Conservation (phyloP, 2,797 vertebrate genomes). For the Ceryle rudis region DNA sequence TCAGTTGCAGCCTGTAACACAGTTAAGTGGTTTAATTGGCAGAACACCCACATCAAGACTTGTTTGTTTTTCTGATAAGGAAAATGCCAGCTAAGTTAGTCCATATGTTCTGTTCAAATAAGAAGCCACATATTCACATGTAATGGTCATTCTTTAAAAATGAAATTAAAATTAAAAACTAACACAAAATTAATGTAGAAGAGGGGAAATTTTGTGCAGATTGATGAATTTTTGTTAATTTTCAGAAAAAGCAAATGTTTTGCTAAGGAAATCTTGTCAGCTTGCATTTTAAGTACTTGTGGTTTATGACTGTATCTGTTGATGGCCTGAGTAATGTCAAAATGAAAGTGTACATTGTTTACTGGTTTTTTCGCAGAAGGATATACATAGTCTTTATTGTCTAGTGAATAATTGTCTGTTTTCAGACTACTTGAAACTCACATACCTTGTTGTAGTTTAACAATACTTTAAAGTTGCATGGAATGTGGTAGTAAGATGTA, state of each 20-base stretch:
- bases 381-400: background rate
- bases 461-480: background rate
- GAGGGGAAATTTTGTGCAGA: background rate
- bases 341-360: background rate
- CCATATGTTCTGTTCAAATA: conserved; percentile 79
- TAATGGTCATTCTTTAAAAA: conserved; percentile 74
- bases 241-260: background rate
- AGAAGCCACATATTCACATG: conserved; percentile 61
- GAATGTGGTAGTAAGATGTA: background rate
- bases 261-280: background rate
- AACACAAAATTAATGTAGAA: background rate
- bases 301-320: background rate
- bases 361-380: background rate
- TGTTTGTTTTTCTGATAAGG: conserved; percentile 83
- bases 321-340: background rate
- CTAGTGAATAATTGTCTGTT: background rate
- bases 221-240: background rate
- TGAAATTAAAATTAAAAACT: conserved; percentile 51
- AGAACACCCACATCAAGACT: conserved; percentile 82
- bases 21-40: conserved; percentile 82
- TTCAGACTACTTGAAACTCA: background rate
- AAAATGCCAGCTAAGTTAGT: conserved; percentile 81
- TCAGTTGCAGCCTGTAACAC: conserved; percentile 77
- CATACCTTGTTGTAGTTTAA: background rate
- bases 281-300: background rate